Base-by-base conservation (phyloP, 2,888 invertebrate species). In the Leptinotarsa tumamoca region DNA sequence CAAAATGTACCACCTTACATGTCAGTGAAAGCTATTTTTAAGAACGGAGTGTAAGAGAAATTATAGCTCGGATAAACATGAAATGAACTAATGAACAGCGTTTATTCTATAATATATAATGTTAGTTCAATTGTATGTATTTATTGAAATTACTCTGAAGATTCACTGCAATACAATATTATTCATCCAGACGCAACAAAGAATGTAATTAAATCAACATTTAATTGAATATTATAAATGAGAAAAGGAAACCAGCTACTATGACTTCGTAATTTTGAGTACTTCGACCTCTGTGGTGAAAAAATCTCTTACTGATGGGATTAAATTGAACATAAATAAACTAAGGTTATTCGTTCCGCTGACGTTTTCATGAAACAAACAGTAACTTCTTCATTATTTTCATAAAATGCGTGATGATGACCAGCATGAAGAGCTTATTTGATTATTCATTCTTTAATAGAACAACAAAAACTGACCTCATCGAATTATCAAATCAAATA, bases 301-400 rank as follows among this genome's bases (percentile, higher is more conserved):
- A 76, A 73, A 74, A 71, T 50, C 71, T 63, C 79, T 79, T 58
- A 75, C 73, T 79, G 76, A 76, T 76, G 75, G 74, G 71, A 77
- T 77, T 80, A 78, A 80, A 78, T 80, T 80, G 78, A 73, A 76
- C 76, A 76, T 78, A 76, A 73, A 79, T 72, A 58, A 69, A 71
- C 43, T 66, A 66, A 70, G 54, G 71, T 54, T 69, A 68, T 75
- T 72, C 69, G 74, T 77, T 74, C 72, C 77, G 77, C 74, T 69
- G 69, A 56, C 72, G 21, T 67, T 58, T 21, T 72, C 49, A 52
- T 33, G 63, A 72, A 73, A 73, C 51, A 70, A 70, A 70, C 67
- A 58, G 43, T 43, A 43, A 43, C 43, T 43, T 72, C 73, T 73
- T 70, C 7, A 56, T 27, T 63, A 61, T 70, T 54, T 66, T 54